phyloP scores from a whole-genome alignment of 1,140 invertebrate species.

The Trachymyrmex cornetzi region DNA sequence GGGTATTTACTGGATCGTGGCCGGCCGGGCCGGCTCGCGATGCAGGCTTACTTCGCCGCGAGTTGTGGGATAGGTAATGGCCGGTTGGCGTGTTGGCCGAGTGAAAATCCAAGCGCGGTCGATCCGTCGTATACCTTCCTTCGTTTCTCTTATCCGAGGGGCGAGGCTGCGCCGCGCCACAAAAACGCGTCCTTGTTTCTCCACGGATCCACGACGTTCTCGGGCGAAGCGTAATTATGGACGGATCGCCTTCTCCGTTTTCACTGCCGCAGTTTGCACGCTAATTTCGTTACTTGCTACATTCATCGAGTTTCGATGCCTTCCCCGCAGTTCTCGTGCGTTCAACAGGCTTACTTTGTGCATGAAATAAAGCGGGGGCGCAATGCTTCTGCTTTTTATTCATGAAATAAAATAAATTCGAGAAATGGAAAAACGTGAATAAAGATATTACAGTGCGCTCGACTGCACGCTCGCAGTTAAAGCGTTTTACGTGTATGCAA shows the following conservation, averaged over 20 bases:
- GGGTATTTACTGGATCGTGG: conserved; percentile 35
- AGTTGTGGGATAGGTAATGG: conserved; percentile 55
- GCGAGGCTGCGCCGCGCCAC: not conserved
- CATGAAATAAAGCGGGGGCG: conserved; percentile 4
- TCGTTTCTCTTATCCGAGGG: not conserved
- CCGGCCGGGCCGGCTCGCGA: not conserved
- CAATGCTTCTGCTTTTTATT: conserved; percentile 34
- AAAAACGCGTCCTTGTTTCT: not conserved
- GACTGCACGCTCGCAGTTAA: conserved; percentile 14
- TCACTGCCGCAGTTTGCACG: not conserved
- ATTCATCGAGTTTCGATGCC: not conserved
- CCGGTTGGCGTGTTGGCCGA: conserved; percentile 49
- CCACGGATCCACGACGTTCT: not conserved
- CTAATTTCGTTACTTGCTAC: conserved; percentile 33
- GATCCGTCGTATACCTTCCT: not conserved
- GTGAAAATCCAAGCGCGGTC: conserved; percentile 44
- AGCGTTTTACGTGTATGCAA: conserved; percentile 31
- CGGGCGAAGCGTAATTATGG: conserved; percentile 36
- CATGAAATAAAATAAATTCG: conserved; percentile 40
- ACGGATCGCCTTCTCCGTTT: conserved; percentile 39
- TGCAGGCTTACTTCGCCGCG: not conserved
- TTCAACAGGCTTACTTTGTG: not conserved
- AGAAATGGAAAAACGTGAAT: conserved; percentile 32
- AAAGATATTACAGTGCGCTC: conserved; percentile 41
- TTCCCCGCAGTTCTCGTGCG: not conserved